Evolutionary conservation across 2,888 invertebrate genomes (phyloP), one percentile per base, ranked within the genome.

Genomic region (Seira ritae): DNA sequence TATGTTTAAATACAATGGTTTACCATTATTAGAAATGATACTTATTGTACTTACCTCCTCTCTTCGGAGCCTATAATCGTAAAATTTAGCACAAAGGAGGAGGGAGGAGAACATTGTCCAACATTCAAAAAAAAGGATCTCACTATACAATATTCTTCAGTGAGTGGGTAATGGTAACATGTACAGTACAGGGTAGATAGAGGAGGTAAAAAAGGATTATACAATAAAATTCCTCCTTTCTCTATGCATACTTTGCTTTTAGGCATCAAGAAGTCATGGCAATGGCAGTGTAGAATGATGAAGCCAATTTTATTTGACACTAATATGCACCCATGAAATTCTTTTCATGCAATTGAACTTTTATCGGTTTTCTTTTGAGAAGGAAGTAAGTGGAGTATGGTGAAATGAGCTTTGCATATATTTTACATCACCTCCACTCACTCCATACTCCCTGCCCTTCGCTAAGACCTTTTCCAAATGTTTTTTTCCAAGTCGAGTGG

Each of bases 291-390:
- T 71, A 62, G 37, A 31, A 46, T 70, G 65, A 62, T 20, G 67
- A 71, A 66, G 71, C 72, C 79, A 79, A 79, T 79, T 79, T 79
- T 85, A 86, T 84, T 83, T 84, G 86, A 86, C 86, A 85, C 84
- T 86, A 86, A 85, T 85, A 86, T 86, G 85, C 86, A 85, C 78
- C 81, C 80, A 80, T 84, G 84, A 86, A 86, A 86, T 86, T 86
- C 84, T 78, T 82, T 83, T 86, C 84, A 70, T 86, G 72, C 85
- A 85, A 86, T 85, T 86, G 85, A 84, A 79, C 84, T 78, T 83
- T 73, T 80, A 84, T 85, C 74, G 78, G 74, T 79, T 71, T 76
- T 82, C 76, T 75, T 75, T 80, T 46, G 75, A 75, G 42, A 75
- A 69, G 62, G 19, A 31, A n/a, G n/a, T n/a, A n/a, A n/a, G n/a